Evolutionary conservation across 1,140 invertebrate genomes (phyloP), one percentile per base, ranked within the genome.

Genomic region (Rhynchophorus ferrugineus): DNA sequence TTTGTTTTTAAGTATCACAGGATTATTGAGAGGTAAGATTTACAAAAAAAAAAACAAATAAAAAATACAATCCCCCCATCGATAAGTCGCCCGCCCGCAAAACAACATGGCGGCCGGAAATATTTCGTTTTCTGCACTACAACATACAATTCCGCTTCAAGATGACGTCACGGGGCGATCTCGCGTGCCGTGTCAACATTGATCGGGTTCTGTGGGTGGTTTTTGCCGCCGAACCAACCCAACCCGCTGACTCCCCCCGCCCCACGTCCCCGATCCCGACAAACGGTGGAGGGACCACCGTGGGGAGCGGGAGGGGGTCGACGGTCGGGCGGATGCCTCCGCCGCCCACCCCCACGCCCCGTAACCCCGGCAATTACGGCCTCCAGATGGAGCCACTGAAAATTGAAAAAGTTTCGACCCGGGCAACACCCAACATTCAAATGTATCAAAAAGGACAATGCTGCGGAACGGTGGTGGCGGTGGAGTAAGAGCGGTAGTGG

Each of bases 101-200:
- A 29, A 29, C 24, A 29, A 29, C 11, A 29, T 29, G 24, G 24
- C 24, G 24, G 11, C 24, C 24, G 24, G 24, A 29, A 29, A 11
- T 29, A 29, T 29, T 22, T 44, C 51, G 24, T 48, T 54, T 54
- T 54, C 44, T 48, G 45, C 52, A 54, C 39, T 48, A 48, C n/a
- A 16, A 47, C 41, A 54, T 44, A 54, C 52, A 49, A 54, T 48
- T 48, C 38, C 45, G 52, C 20, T 49, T 47, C 29, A 54, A 48
- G 52, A 44, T 54, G 52, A 54, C 52, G 52, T 54, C 55, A 52
- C 49, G 36, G 39, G 38, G 45, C 51, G 36, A 58, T 54, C 52
- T 58, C 50, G 56, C 56, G 50, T 58, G 56, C 51, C 56, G 56
- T 54, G 56, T 58, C 56, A 58, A 52, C 49, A 57, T 57, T 51